Base-by-base conservation (phyloP, 2,113 vertebrate genomes). In the Centropus bengalensis region DNA sequence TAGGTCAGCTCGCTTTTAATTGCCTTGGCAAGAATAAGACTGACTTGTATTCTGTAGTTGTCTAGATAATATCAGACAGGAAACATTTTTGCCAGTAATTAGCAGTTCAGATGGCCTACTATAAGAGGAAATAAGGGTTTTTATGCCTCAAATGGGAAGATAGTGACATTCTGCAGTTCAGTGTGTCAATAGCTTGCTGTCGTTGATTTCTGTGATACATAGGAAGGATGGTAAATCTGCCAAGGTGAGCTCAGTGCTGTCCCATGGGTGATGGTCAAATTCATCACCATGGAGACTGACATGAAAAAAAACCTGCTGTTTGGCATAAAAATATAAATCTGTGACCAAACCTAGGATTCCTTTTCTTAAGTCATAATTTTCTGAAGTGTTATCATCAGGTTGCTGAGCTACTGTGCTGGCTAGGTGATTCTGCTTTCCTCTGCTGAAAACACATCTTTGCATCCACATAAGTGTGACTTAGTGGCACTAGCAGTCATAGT, bases 211-310 rank as follows among this genome's bases (percentile, higher is more conserved):
- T 73, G 38, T 22, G 68, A 20, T 11, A 32, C 30, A 22, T 4
- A 54, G 49, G 51, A 67, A 55, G 1, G 5, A 58, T 28, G 42
- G 77, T 55, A 92, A 96, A 94, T 88, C 83, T 93, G 58, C 60
- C 89, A 87, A 74, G 59, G 84, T 81, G 68, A 88, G 78, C 80
- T 59, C 64, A 89, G 73, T 19, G 75, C 82, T 83, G 62, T 86
- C 84, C 89, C 38, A 5, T 74, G 51, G 66, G 56, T 40, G 67
- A 93, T 0, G 36, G 79, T 82, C 92, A 87, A 88, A 86, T 63
- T 28, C 91, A 75, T 97, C 94, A 92, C 87, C 90, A 94, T 95
- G 93, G 97, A 94, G 85, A 97, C 86, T 12, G 63, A 76, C 52
- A 38, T 8, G 33, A 32, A 83, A 89, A 94, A 93, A 86, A 4